A percentile compares a stretch with the other conserved stretches of the same genome.
These are phyloP conservation scores for Lasioglossum malachurum DNA, from an alignment of 2,888 invertebrate genomes.

Conservation along the genomic window DNA sequence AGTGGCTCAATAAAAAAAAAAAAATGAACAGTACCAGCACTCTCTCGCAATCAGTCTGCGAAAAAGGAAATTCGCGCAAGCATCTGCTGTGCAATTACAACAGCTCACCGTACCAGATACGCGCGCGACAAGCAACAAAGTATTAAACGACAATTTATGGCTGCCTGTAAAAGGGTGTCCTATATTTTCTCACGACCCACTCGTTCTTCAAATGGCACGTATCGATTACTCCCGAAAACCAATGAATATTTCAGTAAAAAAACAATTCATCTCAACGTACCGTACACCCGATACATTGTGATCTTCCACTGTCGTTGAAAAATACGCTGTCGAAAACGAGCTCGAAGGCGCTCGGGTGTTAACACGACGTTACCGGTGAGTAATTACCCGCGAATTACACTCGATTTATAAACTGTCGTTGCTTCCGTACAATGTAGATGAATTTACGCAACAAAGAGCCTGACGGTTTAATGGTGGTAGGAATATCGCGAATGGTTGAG, in stretches of 20 bases:
- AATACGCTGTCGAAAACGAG: neutral
- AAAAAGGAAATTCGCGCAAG: neutral
- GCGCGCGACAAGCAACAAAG: neutral
- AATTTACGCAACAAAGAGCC: neutral
- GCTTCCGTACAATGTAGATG: neutral
- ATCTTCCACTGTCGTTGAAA: neutral
- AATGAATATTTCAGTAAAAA: neutral
- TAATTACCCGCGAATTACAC: neutral
- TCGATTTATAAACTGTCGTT: slow-evolving; percentile 2
- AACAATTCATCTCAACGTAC: neutral
- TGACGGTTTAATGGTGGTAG: neutral
- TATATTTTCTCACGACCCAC: neutral
- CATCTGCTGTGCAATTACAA: neutral
- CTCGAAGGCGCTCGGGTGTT: neutral
- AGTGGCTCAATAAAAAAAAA: too few relatives aligned
- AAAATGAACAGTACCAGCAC: neutral
- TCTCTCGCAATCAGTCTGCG: neutral
- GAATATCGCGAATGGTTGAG: neutral
- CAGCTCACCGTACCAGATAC: neutral
- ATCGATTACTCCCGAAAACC: neutral
- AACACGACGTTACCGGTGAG: neutral
- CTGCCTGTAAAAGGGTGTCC: neutral
- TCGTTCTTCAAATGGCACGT: neutral
- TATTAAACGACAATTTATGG: neutral
- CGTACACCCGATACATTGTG: neutral